Percentiles rank a stretch among this genome's conserved stretches.
Evolutionary conservation across 2,113 vertebrate species (phyloP).

Genomic region (Manacus vitellinus): DNA sequence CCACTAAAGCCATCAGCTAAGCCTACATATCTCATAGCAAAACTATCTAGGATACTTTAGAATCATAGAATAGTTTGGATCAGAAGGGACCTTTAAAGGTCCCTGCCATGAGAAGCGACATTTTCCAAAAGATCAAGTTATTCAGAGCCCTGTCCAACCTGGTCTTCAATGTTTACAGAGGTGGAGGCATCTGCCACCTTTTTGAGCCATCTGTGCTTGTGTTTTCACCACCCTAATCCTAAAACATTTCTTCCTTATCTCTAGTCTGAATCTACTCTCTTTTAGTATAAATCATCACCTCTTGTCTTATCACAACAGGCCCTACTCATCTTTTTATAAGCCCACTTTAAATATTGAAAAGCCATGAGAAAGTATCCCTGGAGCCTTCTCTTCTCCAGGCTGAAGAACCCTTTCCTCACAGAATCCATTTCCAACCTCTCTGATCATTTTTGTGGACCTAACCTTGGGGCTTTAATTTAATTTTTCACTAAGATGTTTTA

Average conservation of each 20-base stretch:
- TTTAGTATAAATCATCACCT: background rate
- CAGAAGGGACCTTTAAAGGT: background rate
- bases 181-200: background rate
- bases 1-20: background rate
- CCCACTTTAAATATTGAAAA: background rate
- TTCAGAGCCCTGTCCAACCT: background rate
- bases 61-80: background rate
- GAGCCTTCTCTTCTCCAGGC: background rate
- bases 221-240: fast-evolving
- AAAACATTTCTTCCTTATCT: background rate
- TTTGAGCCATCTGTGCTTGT: background rate
- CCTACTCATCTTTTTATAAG: background rate
- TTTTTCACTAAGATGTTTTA: background rate
- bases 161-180: background rate
- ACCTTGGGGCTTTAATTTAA: background rate
- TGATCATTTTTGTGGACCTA: background rate
- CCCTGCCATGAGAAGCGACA: background rate
- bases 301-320: background rate
- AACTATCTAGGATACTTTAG: background rate
- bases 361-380: background rate
- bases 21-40: background rate
- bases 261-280: background rate
- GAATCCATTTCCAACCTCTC: background rate
- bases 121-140: background rate
- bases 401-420: background rate